Conservation (phyloP, 2,113 vertebrate species). For the Plotosus lineatus region DNA sequence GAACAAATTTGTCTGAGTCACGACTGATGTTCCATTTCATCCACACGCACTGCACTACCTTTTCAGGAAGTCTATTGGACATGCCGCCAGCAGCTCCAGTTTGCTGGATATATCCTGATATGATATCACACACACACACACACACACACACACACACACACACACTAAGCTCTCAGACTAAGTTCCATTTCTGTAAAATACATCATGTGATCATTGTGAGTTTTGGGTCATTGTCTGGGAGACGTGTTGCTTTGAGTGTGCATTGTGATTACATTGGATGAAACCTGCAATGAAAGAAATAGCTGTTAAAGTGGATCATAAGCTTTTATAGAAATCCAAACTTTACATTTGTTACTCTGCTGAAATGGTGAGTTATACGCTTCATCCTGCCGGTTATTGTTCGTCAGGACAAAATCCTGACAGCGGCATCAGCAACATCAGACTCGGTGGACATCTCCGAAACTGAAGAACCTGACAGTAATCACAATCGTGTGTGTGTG, state of each 20-base stretch:
- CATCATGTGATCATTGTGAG: not conserved
- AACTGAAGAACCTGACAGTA: not conserved
- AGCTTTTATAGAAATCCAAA: conserved; percentile 12
- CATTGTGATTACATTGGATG: not conserved
- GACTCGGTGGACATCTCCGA: not conserved
- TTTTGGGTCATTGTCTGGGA: conserved; percentile 12
- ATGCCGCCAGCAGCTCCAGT: not conserved
- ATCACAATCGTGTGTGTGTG: conserved; percentile 7
- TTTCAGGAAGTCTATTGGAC: not conserved
- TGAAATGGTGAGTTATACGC: not conserved
- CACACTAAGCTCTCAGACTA: conserved; percentile 6
- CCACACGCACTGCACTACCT: not conserved
- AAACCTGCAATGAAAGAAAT: not conserved
- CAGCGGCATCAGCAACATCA: not conserved
- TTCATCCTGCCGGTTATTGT: conserved; percentile 7
- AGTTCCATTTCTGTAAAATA: not conserved
- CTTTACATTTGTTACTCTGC: not conserved
- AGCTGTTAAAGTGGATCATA: not conserved
- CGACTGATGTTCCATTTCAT: not conserved
- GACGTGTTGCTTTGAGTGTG: not conserved
- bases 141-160: conserved; percentile 16
- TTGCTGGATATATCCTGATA: not conserved
- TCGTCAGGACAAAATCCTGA: not conserved
- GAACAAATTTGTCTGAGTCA: not conserved
- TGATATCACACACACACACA: conserved; percentile 18